A percentile compares a stretch with the other conserved stretches of the same genome.
phyloP scores from a whole-genome alignment of 2,888 invertebrate species.

The Caenorhabditis afra region DNA sequence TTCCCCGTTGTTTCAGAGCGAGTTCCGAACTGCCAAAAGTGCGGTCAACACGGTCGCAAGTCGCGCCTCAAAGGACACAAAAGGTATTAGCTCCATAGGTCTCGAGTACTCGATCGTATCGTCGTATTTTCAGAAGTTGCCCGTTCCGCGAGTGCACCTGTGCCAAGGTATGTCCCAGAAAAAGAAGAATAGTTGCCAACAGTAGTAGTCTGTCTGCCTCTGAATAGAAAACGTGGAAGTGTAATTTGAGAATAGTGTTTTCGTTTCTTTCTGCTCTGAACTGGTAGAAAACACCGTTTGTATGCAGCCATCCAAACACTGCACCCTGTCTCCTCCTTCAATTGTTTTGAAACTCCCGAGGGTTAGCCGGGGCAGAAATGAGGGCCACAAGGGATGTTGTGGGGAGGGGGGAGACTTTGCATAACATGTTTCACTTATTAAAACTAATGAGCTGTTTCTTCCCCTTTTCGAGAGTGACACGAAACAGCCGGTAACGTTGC shows the following conservation, averaged over 20 bases:
- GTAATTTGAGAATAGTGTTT: slow-evolving; percentile 59
- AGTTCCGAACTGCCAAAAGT: slow-evolving; percentile 78
- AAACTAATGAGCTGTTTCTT: slow-evolving; percentile 59
- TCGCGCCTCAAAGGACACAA: slow-evolving; percentile 79
- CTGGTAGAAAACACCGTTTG: slow-evolving; percentile 56
- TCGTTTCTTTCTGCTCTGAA: slow-evolving; percentile 44
- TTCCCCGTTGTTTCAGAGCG: slow-evolving; percentile 71
- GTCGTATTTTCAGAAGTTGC: slow-evolving; percentile 68
- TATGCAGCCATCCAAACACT: slow-evolving; percentile 33
- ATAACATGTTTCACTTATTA: slow-evolving; percentile 56
- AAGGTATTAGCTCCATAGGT: slow-evolving; percentile 34
- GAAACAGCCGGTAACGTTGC: not conserved
- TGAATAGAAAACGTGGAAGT: slow-evolving; percentile 36
- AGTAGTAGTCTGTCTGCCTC: slow-evolving; percentile 5
- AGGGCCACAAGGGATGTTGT: too few relatives aligned
- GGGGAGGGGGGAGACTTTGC: too few relatives aligned
- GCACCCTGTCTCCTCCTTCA: slow-evolving; percentile 10
- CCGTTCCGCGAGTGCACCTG: slow-evolving; percentile 77
- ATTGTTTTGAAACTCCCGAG: slow-evolving; percentile 46
- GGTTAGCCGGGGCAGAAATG: too few relatives aligned
- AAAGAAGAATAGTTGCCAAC: slow-evolving; percentile 19
- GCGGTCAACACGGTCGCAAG: slow-evolving; percentile 77
- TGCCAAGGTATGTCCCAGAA: slow-evolving; percentile 66
- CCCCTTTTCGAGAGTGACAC: not conserved
- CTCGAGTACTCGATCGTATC: slow-evolving; percentile 2